A percentile compares a stretch with the other conserved stretches of the same genome.
Evolutionary conservation across 2,113 vertebrate genomes (phyloP).

Genomic region (Peromyscus leucopus): DNA sequence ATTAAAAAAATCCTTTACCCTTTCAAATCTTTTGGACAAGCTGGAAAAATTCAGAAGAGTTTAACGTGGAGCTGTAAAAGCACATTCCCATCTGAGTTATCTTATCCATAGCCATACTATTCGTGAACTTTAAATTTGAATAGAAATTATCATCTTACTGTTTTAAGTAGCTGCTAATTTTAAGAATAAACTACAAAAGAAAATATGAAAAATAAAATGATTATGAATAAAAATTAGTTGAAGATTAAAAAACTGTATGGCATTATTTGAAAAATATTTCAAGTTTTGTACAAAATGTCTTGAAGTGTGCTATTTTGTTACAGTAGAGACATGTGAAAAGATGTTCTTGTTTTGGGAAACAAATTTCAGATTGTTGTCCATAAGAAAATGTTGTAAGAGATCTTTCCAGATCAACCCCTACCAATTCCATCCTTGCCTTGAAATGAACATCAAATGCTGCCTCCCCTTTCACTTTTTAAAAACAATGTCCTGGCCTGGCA

Average conservation of each 20-base stretch:
- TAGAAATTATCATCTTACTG: constrained; percentile 51
- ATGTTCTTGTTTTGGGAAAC: constrained; percentile 9
- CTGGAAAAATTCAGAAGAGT: constrained; percentile 74
- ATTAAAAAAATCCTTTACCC: constrained; percentile 80
- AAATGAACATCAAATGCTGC: background rate
- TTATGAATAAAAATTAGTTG: constrained; percentile 17
- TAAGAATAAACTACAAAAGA: background rate
- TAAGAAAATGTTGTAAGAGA: constrained; percentile 12
- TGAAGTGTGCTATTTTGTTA: background rate
- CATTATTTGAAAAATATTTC: constrained; percentile 43
- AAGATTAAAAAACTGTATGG: background rate
- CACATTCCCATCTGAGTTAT: constrained; percentile 56
- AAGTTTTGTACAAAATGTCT: constrained; percentile 22
- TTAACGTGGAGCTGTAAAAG: constrained; percentile 69
- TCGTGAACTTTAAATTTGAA: constrained; percentile 56
- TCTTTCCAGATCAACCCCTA: background rate
- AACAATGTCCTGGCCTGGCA: background rate
- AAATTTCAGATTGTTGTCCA: background rate
- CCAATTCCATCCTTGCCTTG: background rate
- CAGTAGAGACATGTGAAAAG: background rate
- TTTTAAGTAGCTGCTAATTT: constrained; percentile 40
- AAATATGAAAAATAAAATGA: constrained; percentile 27
- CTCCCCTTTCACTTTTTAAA: background rate
- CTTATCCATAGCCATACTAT: constrained; percentile 39
- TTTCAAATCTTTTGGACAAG: constrained; percentile 81